Evolutionary conservation across 2,888 invertebrate species (phyloP), one percentile per base, ranked within the genome.

Genomic region (Gryllus longicercus): DNA sequence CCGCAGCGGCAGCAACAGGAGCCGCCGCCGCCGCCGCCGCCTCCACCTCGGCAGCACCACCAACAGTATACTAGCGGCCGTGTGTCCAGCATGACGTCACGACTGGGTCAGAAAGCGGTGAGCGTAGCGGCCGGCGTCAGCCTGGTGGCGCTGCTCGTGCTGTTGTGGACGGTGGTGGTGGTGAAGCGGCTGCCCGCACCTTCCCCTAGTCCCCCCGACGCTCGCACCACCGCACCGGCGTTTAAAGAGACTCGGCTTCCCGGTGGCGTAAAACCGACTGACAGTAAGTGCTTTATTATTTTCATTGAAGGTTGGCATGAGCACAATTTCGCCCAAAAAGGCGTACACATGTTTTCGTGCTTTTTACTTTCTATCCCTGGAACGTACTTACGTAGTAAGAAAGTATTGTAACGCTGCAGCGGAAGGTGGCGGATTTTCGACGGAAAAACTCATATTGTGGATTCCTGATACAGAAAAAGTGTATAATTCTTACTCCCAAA

Each of bases 141-240:
- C 63, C 74, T 82, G 77, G 79, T 81, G 49, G 77, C 79, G 23
- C 78, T 82, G 49, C 80, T 82, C 18, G 81, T 81, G 51, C 75
- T 82, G 74, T 77, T 82, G 77, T 82, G 82, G 82, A 81, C 82
- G 18, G 82, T 80, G n/a, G 82, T 82, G 16, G 82, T 81, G 51
- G 79, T 80, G 74, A 81, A 80, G 14, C 63, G n/a, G 63, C 63
- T 18, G 63, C 63, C 63, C 14, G 16, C 63, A 0, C 63, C 63
- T 63, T n/a, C 4, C n/a, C 63, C 63, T 63, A 63, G 16, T 63
- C 63, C n/a, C 63, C 63, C 63, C 8, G 38, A 38, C 38, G 38
- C 38, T 5, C 63, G 16, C n/a, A n/a, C 63, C 14, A 63, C 14
- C 14, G 63, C 16, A 63, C 14, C 63, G 14, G 14, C 14, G 16